These are phyloP conservation scores for Ceraclea dissimilis DNA, from an alignment of 2,888 invertebrate species.

Conservation along the genomic window DNA sequence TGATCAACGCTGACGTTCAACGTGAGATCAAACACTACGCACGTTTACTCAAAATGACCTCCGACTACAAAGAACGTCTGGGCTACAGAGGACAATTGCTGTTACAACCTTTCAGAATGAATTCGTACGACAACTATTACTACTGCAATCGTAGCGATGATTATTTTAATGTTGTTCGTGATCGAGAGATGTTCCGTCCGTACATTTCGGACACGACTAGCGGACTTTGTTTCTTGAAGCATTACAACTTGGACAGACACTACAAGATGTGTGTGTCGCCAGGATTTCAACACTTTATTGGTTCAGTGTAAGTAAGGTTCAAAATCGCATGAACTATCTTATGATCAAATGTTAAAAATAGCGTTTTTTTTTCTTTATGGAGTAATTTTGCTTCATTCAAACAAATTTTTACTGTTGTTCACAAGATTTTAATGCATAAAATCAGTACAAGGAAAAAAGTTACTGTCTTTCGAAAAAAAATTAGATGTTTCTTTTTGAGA, in stretches of 20 bases:
- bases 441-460: no score
- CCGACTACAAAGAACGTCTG: slow-evolving; percentile 56
- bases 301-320: slow-evolving; percentile 47
- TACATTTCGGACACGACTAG: slow-evolving; percentile 60
- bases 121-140: not conserved
- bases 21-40: slow-evolving; percentile 55
- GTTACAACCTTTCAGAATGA: slow-evolving; percentile 37
- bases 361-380: no score
- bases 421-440: no score
- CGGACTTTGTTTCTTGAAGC: slow-evolving; percentile 53
- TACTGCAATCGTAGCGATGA: not conserved
- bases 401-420: no score
- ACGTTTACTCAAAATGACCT: slow-evolving; percentile 52
- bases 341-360: no score
- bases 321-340: not conserved
- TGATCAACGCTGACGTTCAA: slow-evolving; percentile 52
- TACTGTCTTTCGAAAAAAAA: no score
- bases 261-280: slow-evolving; percentile 57
- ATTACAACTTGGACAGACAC: slow-evolving; percentile 51
- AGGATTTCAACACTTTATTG: slow-evolving; percentile 55
- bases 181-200: slow-evolving; percentile 5
- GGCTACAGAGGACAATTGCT: slow-evolving; percentile 54
- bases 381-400: no score
- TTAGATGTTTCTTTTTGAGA: no score
- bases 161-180: not conserved